A percentile compares a stretch with the other conserved stretches of the same genome.
These are phyloP conservation scores for Rhegmatorhina hoffmannsi DNA, from an alignment of 2,113 vertebrate genomes.

Conservation along the genomic window DNA sequence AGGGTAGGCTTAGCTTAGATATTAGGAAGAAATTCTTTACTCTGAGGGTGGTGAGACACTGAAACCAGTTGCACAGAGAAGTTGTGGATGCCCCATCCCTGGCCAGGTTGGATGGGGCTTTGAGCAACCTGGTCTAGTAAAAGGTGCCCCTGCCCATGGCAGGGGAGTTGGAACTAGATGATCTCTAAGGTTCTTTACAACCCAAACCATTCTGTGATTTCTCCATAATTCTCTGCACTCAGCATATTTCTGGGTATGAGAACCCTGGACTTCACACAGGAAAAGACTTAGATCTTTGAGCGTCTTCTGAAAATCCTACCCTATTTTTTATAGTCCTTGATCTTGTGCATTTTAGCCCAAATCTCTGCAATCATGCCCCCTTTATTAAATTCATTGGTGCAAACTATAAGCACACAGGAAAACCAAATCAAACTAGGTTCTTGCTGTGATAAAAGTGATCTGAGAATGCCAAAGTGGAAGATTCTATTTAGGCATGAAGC, in stretches of 20 bases:
- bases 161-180: neutral
- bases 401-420: rapidly evolving
- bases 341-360: neutral
- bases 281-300: neutral
- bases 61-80: neutral
- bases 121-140: neutral
- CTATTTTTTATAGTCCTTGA: neutral
- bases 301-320: neutral
- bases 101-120: neutral
- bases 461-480: neutral
- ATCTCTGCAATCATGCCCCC: neutral
- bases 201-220: neutral
- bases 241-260: neutral
- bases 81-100: neutral
- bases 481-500: neutral
- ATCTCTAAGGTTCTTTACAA: neutral
- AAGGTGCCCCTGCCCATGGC: neutral
- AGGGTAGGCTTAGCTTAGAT: neutral
- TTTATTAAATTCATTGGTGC: neutral
- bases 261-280: neutral
- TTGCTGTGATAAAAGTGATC: neutral
- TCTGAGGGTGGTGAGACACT: neutral
- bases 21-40: neutral
- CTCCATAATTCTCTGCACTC: neutral
- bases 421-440: neutral